These are phyloP conservation scores for Procavia capensis DNA, from an alignment of 2,113 vertebrate species.

Conservation along the genomic window DNA sequence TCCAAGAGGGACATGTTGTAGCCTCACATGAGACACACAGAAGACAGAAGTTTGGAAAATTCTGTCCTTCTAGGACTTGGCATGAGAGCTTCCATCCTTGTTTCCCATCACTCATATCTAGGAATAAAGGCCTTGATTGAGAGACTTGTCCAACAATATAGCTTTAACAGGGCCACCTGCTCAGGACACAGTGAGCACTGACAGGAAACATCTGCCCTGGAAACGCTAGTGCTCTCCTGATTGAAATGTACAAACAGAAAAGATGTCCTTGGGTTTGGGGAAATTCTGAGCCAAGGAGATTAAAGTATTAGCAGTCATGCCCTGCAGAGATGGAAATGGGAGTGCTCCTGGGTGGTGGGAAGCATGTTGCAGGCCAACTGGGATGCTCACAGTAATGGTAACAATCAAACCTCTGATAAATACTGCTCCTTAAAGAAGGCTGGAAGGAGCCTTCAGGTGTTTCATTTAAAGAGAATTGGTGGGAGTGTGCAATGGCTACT, in stretches of 20 bases:
- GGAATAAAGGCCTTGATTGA: neutral
- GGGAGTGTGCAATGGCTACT: neutral
- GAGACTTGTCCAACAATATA: neutral
- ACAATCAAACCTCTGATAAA: neutral
- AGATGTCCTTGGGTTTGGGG: neutral
- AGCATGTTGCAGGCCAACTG: neutral
- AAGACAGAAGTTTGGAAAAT: neutral
- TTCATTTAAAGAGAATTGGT: neutral
- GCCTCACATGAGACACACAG: fast-evolving
- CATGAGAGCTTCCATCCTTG: neutral
- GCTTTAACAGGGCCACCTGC: neutral
- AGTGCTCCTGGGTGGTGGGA: neutral
- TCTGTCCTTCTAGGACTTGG: neutral
- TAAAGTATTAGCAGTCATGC: neutral
- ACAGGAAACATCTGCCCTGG: conserved; percentile 45
- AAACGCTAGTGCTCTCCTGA: neutral
- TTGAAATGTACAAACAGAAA: neutral
- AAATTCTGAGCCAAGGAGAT: neutral
- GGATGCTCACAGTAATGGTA: neutral
- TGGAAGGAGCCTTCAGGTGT: neutral
- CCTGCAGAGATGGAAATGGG: neutral
- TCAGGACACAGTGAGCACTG: neutral
- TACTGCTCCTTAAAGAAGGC: neutral
- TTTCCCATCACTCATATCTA: neutral
- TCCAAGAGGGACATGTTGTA: neutral